Percentiles rank a stretch among this genome's conserved stretches.
Evolutionary conservation across 2,888 invertebrate species (phyloP).

Genomic region (Epinotia bilunana): DNA sequence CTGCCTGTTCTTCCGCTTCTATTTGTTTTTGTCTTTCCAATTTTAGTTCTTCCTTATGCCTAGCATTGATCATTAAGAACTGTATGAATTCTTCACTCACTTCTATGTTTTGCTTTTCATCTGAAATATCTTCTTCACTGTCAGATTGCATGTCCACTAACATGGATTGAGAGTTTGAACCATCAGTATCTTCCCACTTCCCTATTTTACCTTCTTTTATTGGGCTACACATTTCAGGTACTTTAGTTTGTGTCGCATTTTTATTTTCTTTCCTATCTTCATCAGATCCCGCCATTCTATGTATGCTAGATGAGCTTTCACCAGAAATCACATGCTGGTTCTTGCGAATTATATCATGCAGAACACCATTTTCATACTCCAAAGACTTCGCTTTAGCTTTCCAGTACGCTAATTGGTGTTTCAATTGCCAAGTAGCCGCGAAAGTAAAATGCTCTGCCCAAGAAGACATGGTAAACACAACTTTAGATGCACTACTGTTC

Average conservation of each 20-base stretch:
- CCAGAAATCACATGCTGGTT: slow-evolving; percentile 53
- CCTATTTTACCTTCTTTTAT: slow-evolving; percentile 48
- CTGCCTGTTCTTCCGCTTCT: slow-evolving; percentile 42
- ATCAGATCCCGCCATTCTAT: slow-evolving; percentile 28
- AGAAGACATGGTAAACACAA: slow-evolving; percentile 66
- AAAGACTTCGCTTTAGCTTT: slow-evolving; percentile 84
- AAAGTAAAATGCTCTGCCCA: slow-evolving; percentile 73
- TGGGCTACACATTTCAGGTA: not conserved
- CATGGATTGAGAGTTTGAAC: slow-evolving; percentile 49
- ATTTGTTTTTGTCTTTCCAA: slow-evolving; percentile 63
- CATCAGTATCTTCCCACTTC: slow-evolving; percentile 51
- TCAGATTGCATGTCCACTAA: slow-evolving; percentile 47
- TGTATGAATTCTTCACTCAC: slow-evolving; percentile 86
- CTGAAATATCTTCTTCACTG: slow-evolving; percentile 55
- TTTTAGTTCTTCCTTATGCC: slow-evolving; percentile 76
- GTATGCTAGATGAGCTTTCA: slow-evolving; percentile 52
- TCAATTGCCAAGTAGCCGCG: slow-evolving; percentile 79
- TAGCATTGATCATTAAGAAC: slow-evolving; percentile 85
- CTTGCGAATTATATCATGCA: slow-evolving; percentile 79
- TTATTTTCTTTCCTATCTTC: slow-evolving; percentile 38
- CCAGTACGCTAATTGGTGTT: slow-evolving; percentile 86
- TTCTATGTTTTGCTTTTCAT: slow-evolving; percentile 68
- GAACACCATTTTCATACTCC: slow-evolving; percentile 83
- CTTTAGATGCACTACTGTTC: slow-evolving; percentile 50
- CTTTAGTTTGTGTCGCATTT: not conserved